Evolutionary conservation across 2,888 invertebrate species (phyloP).

Genomic region (Scrobipalpa costella): DNA sequence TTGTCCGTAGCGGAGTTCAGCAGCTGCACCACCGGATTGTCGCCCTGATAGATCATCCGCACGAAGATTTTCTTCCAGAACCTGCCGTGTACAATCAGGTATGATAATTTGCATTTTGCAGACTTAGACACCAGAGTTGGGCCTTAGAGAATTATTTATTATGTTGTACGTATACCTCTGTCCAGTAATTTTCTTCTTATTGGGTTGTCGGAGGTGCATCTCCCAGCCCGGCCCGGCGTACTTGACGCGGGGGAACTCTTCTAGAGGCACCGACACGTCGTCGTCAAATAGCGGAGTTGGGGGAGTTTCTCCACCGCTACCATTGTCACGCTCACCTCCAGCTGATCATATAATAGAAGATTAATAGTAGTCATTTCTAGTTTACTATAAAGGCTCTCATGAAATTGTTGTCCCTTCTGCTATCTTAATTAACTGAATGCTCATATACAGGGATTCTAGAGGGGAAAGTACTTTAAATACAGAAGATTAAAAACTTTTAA

Average conservation of each 20-base stretch:
- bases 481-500: too few relatives aligned
- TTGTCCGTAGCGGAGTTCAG: constrained; percentile 91
- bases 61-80: constrained; percentile 99
- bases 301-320: constrained; percentile 85
- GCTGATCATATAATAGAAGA: background rate
- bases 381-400: too few relatives aligned
- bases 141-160: too few relatives aligned
- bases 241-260: constrained; percentile 91
- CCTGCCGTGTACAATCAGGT: constrained; percentile 54
- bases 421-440: too few relatives aligned
- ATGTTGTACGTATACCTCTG: constrained; percentile 82
- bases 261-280: constrained; percentile 94
- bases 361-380: too few relatives aligned
- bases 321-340: constrained; percentile 30
- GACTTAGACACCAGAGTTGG: too few relatives aligned
- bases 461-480: too few relatives aligned
- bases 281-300: constrained; percentile 97
- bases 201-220: constrained; percentile 96
- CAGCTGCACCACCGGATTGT: constrained; percentile 92
- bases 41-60: constrained; percentile 87
- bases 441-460: too few relatives aligned
- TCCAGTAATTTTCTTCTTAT: constrained; percentile 97
- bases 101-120: background rate
- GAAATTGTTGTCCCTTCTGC: too few relatives aligned
- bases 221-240: constrained; percentile 95